These are phyloP conservation scores for Ochlodes sylvanus DNA, from an alignment of 2,888 invertebrate species.

Conservation along the genomic window DNA sequence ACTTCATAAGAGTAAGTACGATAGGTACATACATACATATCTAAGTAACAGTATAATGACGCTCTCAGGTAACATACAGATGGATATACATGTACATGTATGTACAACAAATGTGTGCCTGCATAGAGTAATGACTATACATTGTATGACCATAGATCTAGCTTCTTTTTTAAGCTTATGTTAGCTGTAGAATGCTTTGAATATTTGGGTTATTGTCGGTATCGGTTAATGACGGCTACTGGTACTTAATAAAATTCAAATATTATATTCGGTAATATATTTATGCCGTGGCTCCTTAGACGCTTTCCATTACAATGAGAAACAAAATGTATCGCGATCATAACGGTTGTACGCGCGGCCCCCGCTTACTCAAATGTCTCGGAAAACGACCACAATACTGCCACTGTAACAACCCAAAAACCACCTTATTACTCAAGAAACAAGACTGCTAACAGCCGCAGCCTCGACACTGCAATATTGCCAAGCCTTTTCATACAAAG, in stretches of 20 bases:
- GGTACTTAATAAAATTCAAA: neutral
- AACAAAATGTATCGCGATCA: conserved; percentile 40
- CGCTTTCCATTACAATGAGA: conserved; percentile 31
- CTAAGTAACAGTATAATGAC: neutral
- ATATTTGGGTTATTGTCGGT: no score
- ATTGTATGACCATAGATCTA: no score
- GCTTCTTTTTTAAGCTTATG: no score
- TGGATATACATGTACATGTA: neutral
- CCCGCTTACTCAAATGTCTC: conserved; percentile 32
- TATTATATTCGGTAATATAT: neutral
- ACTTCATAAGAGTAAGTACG: conserved; percentile 1
- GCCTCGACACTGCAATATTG: conserved; percentile 36
- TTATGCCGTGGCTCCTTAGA: conserved; percentile 16
- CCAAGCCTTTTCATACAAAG: conserved; percentile 44
- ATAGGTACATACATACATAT: no score
- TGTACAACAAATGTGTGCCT: neutral
- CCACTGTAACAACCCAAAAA: conserved; percentile 19
- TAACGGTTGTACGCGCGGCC: conserved; percentile 29
- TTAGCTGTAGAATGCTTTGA: no score
- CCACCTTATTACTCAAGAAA: conserved; percentile 24
- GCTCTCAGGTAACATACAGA: neutral
- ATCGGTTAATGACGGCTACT: no score
- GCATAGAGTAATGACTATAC: no score
- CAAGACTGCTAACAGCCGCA: conserved; percentile 22
- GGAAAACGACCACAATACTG: conserved; percentile 18